Evolutionary conservation across 2,888 invertebrate species (phyloP).

Genomic region (Macrophya annulata): DNA sequence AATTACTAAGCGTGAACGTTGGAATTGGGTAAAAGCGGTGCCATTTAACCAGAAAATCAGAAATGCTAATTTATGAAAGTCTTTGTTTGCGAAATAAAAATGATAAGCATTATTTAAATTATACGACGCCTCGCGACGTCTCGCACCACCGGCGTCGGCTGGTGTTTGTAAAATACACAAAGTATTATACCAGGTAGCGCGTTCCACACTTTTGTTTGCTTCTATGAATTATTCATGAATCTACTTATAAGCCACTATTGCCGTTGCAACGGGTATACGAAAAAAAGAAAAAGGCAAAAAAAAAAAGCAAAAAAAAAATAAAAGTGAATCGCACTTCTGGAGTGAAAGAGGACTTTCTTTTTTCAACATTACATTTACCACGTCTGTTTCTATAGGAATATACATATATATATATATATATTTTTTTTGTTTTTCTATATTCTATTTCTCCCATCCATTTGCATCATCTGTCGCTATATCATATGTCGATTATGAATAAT

Average conservation of each 20-base stretch:
- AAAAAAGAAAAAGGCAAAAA: too few species aligned
- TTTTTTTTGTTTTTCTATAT: background rate
- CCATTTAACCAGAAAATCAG: constrained; percentile 56
- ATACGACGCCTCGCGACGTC: constrained; percentile 45
- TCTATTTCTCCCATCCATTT: background rate
- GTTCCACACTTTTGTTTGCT: constrained; percentile 72
- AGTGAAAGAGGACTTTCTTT: constrained; percentile 51
- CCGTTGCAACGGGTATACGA: constrained; percentile 36
- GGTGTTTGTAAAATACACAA: constrained; percentile 53
- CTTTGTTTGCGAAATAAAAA: constrained; percentile 64
- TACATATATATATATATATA: too few species aligned
- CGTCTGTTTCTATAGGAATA: too few species aligned
- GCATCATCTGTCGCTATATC: background rate
- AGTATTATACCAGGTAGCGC: constrained; percentile 55
- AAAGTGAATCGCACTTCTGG: constrained; percentile 47
- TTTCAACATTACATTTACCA: constrained; percentile 28
- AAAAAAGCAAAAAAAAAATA: background rate
- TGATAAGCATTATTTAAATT: constrained; percentile 70
- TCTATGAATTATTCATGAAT: constrained; percentile 76
- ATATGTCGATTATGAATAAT: constrained; percentile 1
- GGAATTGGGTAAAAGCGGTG: constrained; percentile 4
- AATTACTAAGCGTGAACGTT: constrained; percentile 33
- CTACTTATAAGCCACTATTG: constrained; percentile 53
- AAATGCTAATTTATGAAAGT: constrained; percentile 64
- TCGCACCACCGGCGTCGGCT: constrained; percentile 27